These are phyloP conservation scores for Pocillopora grandis DNA, from an alignment of 92 coral and sea anemone species.

Conservation along the genomic window DNA sequence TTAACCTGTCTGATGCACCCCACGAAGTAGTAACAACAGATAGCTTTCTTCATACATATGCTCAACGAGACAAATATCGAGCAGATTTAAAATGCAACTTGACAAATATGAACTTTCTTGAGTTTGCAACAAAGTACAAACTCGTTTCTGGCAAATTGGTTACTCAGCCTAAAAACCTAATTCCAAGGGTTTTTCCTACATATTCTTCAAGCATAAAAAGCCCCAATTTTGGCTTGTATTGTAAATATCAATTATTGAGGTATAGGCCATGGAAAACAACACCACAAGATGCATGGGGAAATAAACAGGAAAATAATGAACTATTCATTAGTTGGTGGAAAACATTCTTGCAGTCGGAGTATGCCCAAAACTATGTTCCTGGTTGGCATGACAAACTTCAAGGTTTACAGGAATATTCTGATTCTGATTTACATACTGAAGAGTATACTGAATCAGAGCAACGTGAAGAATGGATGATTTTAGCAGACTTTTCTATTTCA, in stretches of 20 bases:
- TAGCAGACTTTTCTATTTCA: constrained; percentile 42
- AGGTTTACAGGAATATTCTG: too few relatives aligned
- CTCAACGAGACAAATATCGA: constrained; percentile 51
- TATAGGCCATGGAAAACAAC: too few relatives aligned
- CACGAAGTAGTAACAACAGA: constrained; percentile 30
- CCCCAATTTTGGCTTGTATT: constrained; percentile 32
- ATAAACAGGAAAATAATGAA: not conserved
- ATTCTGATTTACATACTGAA: constrained; percentile 20
- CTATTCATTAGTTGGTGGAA: constrained; percentile 37
- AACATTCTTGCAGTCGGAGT: not conserved
- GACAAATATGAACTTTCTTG: constrained; percentile 25
- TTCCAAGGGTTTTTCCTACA: constrained; percentile 53
- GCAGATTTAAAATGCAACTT: constrained; percentile 36
- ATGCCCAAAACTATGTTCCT: constrained; percentile 38
- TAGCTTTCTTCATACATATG: constrained; percentile 61
- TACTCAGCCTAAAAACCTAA: constrained; percentile 42
- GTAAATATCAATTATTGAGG: too few relatives aligned
- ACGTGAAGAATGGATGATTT: constrained; percentile 69
- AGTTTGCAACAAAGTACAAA: constrained; percentile 18
- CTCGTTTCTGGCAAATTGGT: constrained; percentile 13
- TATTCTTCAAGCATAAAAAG: constrained; percentile 53
- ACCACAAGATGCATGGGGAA: too few relatives aligned
- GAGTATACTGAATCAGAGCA: constrained; percentile 18
- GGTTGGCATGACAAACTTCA: too few relatives aligned
- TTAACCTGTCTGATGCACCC: not conserved